phyloP scores from a whole-genome alignment of 2,113 vertebrate species.

The Hemichromis elongatus region DNA sequence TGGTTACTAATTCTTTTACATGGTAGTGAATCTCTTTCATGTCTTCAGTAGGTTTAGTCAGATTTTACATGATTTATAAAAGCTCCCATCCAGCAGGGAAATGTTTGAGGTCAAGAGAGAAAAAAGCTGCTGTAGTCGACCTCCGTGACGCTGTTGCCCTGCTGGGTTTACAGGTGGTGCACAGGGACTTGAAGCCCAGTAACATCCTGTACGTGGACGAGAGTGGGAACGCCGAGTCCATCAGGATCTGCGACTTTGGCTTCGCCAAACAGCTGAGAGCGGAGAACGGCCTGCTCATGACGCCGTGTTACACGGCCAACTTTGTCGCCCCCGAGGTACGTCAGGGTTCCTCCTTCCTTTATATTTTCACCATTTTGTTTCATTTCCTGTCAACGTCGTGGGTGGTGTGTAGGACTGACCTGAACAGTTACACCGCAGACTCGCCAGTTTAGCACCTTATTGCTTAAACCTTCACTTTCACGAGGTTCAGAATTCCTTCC shows the following conservation, averaged over 20 bases:
- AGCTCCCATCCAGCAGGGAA: rapidly evolving
- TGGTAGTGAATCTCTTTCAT: background rate
- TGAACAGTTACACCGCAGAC: background rate
- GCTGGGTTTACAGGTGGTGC: slow-evolving; percentile 80
- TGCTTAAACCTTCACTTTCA: background rate
- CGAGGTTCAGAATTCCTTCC: background rate
- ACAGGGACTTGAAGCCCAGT: slow-evolving; percentile 95
- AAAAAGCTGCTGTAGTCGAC: background rate
- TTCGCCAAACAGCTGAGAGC: slow-evolving; percentile 95
- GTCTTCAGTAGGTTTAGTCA: background rate
- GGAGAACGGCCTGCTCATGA: slow-evolving; percentile 94
- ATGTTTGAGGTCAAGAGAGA: background rate
- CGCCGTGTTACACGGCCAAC: slow-evolving; percentile 96
- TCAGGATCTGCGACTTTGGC: slow-evolving; percentile 95
- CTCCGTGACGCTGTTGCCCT: background rate
- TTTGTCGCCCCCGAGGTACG: slow-evolving; percentile 96
- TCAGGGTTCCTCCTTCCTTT: background rate
- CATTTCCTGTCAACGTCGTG: rapidly evolving
- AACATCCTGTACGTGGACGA: slow-evolving; percentile 98
- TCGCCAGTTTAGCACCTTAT: background rate
- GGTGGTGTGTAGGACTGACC: background rate
- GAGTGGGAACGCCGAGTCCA: slow-evolving; percentile 91
- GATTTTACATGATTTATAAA: background rate
- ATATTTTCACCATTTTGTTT: background rate
- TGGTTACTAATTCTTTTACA: background rate